Evolutionary conservation across 1,140 invertebrate species (phyloP).

Genomic region (Anadara kagoshimensis): DNA sequence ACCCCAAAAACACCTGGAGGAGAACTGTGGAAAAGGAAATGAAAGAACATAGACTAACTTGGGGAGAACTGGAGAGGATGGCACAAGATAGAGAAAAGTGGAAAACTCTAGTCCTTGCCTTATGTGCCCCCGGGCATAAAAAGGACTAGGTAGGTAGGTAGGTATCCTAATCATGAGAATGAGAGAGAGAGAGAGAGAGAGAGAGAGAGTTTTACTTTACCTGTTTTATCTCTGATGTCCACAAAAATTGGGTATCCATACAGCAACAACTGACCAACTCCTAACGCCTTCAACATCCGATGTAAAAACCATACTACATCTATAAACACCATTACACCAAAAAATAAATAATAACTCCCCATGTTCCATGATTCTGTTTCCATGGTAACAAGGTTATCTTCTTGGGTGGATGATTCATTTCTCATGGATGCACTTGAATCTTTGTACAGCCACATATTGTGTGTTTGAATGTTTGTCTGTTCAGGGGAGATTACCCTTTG

Average conservation of each 20-base stretch:
- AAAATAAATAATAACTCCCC: constrained; percentile 43
- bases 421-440: background rate
- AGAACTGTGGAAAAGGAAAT: no score
- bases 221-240: constrained; percentile 57
- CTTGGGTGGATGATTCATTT: constrained; percentile 21
- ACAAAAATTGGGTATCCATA: constrained; percentile 64
- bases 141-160: no score
- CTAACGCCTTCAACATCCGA: constrained; percentile 53
- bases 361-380: background rate
- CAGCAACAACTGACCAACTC: constrained; percentile 48
- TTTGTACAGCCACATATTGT: constrained; percentile 55
- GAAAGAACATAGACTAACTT: no score
- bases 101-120: no score
- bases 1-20: no score
- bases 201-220: constrained; percentile 17
- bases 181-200: no score
- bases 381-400: background rate
- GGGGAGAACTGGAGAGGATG: no score
- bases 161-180: no score
- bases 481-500: background rate
- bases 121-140: no score
- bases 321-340: constrained; percentile 49
- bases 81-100: no score
- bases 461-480: constrained; percentile 26
- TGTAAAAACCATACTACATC: constrained; percentile 57